Conservation (phyloP, 2,888 invertebrate species). For the Nymphalis urticae region DNA sequence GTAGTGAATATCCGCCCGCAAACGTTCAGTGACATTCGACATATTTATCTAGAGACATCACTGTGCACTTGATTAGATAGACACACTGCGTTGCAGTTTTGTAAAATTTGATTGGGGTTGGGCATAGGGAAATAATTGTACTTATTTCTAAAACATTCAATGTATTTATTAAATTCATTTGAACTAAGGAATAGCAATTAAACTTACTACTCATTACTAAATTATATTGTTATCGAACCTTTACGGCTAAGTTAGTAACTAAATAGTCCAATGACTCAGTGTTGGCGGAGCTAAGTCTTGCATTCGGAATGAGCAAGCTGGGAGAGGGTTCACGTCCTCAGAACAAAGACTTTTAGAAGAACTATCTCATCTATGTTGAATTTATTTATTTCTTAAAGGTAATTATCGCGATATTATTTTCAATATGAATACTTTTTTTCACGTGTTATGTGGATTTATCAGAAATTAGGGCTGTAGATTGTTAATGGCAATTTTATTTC, state of each 20-base stretch:
- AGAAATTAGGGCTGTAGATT: not conserved
- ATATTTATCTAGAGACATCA: no score
- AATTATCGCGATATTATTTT: not conserved
- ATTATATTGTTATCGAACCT: constrained; percentile 23
- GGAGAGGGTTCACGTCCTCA: constrained; percentile 2
- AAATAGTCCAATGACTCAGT: constrained; percentile 28
- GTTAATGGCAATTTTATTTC: not conserved
- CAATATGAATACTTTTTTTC: not conserved
- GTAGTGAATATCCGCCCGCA: no score
- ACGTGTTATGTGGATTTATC: not conserved
- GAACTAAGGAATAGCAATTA: not conserved
- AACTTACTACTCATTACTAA: constrained; percentile 8
- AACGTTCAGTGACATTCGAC: no score
- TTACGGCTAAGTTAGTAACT: constrained; percentile 23
- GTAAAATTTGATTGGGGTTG: no score
- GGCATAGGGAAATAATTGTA: no score
- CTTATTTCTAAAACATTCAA: no score
- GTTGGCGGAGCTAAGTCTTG: constrained; percentile 24
- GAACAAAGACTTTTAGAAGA: constrained; percentile 9
- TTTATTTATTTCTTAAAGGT: not conserved
- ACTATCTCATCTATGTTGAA: not conserved
- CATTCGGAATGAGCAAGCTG: constrained; percentile 22
- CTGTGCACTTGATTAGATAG: no score
- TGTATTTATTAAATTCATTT: no score
- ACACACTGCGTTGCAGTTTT: no score